Conservation (phyloP, 2,888 invertebrate species). For the Thalpophila matura region DNA sequence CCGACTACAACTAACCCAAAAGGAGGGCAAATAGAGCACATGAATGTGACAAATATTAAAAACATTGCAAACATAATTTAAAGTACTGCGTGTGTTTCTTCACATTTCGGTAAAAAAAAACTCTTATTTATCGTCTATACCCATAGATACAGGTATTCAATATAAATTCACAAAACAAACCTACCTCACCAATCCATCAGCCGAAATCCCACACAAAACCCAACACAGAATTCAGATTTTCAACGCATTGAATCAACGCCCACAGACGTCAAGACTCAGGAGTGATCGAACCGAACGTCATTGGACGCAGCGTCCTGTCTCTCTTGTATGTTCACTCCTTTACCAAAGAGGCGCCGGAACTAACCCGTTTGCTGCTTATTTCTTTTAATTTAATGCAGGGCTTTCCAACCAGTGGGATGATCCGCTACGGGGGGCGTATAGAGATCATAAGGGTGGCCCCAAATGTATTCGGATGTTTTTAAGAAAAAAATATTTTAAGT, state of each 20-base stretch:
- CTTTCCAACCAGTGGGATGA: no score
- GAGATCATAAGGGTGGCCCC: no score
- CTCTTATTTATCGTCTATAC: not conserved
- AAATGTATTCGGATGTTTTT: no score
- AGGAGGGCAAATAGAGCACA: no score
- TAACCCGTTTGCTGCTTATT: slow-evolving; percentile 62
- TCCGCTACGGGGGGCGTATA: no score
- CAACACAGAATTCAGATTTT: slow-evolving; percentile 26
- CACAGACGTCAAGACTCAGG: slow-evolving; percentile 2
- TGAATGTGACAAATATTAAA: no score
- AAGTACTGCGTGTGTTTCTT: no score
- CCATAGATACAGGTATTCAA: not conserved
- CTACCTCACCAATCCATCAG: not conserved
- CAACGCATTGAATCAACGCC: slow-evolving; percentile 16
- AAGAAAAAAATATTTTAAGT: no score
- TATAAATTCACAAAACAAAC: not conserved
- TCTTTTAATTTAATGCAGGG: slow-evolving; percentile 76
- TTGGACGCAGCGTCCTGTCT: not conserved
- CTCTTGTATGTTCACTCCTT: slow-evolving; percentile 48
- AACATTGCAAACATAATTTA: no score
- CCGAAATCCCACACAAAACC: slow-evolving; percentile 3
- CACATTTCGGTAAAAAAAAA: not conserved
- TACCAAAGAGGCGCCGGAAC: slow-evolving; percentile 58
- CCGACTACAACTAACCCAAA: no score
- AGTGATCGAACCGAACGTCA: not conserved